Base-by-base conservation (phyloP, 2,888 invertebrate species). In the Serrognathus titanus region DNA sequence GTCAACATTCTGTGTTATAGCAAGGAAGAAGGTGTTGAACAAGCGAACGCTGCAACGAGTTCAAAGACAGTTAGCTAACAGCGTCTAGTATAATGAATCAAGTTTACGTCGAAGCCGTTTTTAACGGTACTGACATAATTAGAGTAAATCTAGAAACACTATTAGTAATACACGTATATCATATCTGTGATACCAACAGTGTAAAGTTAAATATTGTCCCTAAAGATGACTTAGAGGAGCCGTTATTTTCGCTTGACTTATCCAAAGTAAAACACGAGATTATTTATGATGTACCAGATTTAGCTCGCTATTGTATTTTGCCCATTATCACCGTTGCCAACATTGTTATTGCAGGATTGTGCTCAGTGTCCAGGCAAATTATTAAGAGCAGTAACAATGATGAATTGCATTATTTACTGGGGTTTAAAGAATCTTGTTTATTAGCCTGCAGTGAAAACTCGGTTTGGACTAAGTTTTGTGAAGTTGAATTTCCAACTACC, bases 401-500 rank as follows among this genome's bases (percentile, higher is more conserved):
- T 51, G 68, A 76, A 16, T 60, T 69, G 0, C 71, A 74, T 45
- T 79, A 80, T 49, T 75, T 93, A 41, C 79, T 94, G 10, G 93
- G 94, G 1, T 94, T 93, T 70, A 86, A 92, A 58, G 85, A 84
- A 59, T 85, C 89, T 51, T 93, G 93, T 69, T 79, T 94, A 10
- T 82, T 90, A 67, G 88, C 93, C 1, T 92, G 92, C 51, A 88
- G 92, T 24, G 94, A 94, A 78, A 83, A 85, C 7, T 93, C 94
- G 7, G 81, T 90, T 39, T 95, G 94, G 95, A 96, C 95, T 0
- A 89, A 89, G 69, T 94, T 94, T 73, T 96, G 96, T 80, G 96
- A 96, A 80, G 82, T 90, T 3, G 91, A 94, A 71, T 79, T 94
- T 43, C 82, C 90, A 9, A 74, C 78, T 51, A 82, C 86, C 1